Conservation (phyloP, 2,113 vertebrate species). For the Muntiacus muntjak region DNA sequence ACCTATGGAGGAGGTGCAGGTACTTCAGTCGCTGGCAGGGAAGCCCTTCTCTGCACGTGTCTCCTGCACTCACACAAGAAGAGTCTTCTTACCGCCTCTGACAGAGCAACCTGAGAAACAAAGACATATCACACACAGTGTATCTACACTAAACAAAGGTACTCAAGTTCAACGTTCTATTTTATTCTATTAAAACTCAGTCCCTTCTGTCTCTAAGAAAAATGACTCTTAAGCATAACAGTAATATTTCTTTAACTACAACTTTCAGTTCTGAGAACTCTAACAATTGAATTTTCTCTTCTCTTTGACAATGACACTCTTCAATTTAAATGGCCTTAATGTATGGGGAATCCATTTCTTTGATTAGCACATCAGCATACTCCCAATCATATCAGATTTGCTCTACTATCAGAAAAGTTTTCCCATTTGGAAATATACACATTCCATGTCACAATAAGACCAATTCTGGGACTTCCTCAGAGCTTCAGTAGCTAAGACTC, state of each 20-base stretch:
- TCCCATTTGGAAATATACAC: not conserved
- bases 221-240: not conserved
- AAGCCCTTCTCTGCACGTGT: not conserved
- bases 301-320: not conserved
- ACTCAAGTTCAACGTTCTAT: not conserved
- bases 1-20: not conserved
- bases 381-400: not conserved
- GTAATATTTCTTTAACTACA: not conserved
- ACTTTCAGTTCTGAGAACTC: not conserved
- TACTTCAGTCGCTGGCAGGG: not conserved
- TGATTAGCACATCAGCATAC: not conserved
- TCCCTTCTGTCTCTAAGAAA: not conserved
- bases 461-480: not conserved
- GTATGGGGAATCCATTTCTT: not conserved
- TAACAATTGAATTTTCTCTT: not conserved
- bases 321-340: not conserved
- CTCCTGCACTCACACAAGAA: too few species aligned
- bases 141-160: not conserved
- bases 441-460: not conserved
- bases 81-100: not conserved
- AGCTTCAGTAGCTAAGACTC: not conserved
- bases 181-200: not conserved
- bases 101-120: not conserved
- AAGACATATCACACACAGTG: not conserved
- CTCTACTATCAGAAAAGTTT: not conserved